A percentile compares a stretch with the other conserved stretches of the same genome.
Evolutionary conservation across 2,797 vertebrate genomes (phyloP).

Genomic region (Knipowitschia caucasica): DNA sequence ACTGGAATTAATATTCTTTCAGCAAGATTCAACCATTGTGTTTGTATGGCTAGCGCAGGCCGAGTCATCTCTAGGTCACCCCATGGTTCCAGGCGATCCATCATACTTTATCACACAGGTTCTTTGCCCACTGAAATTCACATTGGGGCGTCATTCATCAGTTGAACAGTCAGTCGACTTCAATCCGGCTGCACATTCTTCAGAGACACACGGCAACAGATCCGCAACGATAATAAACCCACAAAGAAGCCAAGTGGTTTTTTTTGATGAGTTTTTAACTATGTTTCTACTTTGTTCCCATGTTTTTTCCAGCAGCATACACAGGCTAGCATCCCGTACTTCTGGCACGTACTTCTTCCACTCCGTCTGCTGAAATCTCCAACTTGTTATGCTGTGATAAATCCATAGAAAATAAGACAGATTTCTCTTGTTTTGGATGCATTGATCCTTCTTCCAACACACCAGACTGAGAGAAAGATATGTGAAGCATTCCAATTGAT

Average conservation of each 20-base stretch:
- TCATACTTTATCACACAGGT: neutral
- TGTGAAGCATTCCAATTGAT: too few species aligned
- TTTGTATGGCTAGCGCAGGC: neutral
- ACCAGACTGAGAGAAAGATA: too few species aligned
- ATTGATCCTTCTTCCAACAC: too few species aligned
- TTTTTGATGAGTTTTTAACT: too few species aligned
- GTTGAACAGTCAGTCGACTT: constrained; percentile 13
- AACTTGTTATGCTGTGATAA: too few species aligned
- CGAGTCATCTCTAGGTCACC: constrained; percentile 1
- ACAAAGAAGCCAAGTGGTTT: neutral
- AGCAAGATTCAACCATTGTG: neutral
- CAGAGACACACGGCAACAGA: neutral
- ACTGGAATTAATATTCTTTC: neutral
- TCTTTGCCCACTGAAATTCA: neutral
- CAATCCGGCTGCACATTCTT: constrained; percentile 21
- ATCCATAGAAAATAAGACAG: too few species aligned
- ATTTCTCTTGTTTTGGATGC: too few species aligned
- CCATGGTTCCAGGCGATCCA: neutral
- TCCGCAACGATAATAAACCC: neutral
- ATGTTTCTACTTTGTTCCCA: too few species aligned
- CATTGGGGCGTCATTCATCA: constrained; percentile 12
- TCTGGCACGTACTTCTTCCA: too few species aligned
- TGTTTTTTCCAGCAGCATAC: too few species aligned
- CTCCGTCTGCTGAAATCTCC: too few species aligned
- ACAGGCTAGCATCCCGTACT: too few species aligned